Percentiles rank a stretch among this genome's conserved stretches.
Conservation (phyloP, 2,113 vertebrate species). For the Steatornis caripensis region DNA sequence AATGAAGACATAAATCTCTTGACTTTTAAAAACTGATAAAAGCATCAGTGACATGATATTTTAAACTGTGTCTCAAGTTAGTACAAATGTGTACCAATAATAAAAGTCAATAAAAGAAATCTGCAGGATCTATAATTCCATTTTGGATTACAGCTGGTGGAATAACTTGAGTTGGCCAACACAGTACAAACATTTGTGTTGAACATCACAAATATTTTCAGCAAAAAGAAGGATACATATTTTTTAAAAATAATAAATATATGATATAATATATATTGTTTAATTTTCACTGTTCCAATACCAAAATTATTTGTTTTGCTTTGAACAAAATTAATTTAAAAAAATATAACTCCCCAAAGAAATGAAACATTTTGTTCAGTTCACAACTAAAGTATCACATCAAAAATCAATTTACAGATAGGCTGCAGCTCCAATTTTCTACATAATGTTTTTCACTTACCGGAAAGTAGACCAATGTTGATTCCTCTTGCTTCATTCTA, state of each 20-base stretch:
- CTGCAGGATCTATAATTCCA: neutral
- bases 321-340: neutral
- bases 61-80: neutral
- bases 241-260: neutral
- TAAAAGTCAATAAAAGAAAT: slow-evolving; percentile 3
- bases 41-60: neutral
- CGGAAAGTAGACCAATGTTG: neutral
- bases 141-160: neutral
- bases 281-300: neutral
- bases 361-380: neutral
- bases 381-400: neutral
- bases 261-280: neutral
- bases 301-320: neutral
- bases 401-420: neutral
- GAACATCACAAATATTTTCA: neutral
- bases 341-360: neutral
- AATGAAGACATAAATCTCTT: neutral
- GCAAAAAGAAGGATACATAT: neutral
- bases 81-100: neutral
- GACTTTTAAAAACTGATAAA: neutral
- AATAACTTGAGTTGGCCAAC: neutral
- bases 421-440: neutral
- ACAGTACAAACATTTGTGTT: neutral
- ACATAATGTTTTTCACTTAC: neutral
- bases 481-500: neutral